Percentiles rank a stretch among this genome's conserved stretches.
Evolutionary conservation across 2,888 invertebrate species (phyloP).

Genomic region (Nymphalis urticae): DNA sequence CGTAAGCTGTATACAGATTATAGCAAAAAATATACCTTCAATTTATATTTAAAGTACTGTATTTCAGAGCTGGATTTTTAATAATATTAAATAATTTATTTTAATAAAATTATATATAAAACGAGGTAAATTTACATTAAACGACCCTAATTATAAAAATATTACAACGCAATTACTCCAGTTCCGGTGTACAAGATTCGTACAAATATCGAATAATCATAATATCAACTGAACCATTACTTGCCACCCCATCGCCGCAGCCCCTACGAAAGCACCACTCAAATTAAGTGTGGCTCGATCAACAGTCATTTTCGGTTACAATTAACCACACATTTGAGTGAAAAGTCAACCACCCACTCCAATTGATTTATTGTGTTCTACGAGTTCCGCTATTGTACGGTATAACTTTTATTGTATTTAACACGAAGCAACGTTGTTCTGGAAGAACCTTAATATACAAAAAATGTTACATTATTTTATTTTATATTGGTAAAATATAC

Average conservation of each 20-base stretch:
- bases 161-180: slow-evolving; percentile 50
- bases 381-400: slow-evolving; percentile 78
- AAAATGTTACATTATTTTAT: too few relatives aligned
- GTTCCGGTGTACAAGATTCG: slow-evolving; percentile 64
- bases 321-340: slow-evolving; percentile 82
- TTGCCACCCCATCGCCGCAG: slow-evolving; percentile 60
- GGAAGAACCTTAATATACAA: slow-evolving; percentile 42
- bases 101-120: neutral
- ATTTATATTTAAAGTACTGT: neutral
- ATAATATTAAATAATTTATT: neutral
- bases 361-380: slow-evolving; percentile 81
- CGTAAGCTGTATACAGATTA: neutral
- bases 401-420: slow-evolving; percentile 58
- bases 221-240: slow-evolving; percentile 69
- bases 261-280: slow-evolving; percentile 76
- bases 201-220: slow-evolving; percentile 71
- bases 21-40: neutral
- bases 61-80: too few relatives aligned
- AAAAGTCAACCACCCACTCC: slow-evolving; percentile 82
- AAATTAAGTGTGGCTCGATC: slow-evolving; percentile 82
- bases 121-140: slow-evolving; percentile 20
- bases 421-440: slow-evolving; percentile 45
- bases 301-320: slow-evolving; percentile 82
- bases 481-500: too few relatives aligned
- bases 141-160: slow-evolving; percentile 49